These are phyloP conservation scores for Eonycteris spelaea DNA, from an alignment of 2,113 vertebrate genomes.

Conservation along the genomic window DNA sequence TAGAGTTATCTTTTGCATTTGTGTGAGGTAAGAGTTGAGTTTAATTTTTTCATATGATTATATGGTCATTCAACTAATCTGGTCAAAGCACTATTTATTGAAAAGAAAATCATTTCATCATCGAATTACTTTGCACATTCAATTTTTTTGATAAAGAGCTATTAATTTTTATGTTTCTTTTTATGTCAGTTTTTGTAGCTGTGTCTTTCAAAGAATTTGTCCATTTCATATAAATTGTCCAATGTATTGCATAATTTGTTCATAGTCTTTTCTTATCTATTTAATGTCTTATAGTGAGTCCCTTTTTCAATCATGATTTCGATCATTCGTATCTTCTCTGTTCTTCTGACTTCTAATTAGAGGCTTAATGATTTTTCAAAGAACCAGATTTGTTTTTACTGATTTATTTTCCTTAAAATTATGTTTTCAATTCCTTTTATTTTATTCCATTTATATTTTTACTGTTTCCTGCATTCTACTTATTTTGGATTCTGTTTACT, in stretches of 20 bases:
- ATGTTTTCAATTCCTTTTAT: background rate
- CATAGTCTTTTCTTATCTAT: background rate
- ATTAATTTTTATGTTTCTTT: background rate
- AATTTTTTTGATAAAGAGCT: background rate
- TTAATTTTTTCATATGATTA: background rate
- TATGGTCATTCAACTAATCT: background rate
- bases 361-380: background rate
- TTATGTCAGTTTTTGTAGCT: background rate
- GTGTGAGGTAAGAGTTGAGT: background rate
- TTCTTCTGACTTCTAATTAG: background rate
- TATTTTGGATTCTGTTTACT: background rate
- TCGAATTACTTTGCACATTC: background rate
- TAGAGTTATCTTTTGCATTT: background rate
- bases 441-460: background rate
- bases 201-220: background rate
- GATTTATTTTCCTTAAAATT: background rate
- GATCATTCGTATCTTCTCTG: background rate
- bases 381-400: background rate
- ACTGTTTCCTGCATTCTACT: background rate
- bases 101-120: background rate
- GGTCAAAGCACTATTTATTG: background rate
- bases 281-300: background rate
- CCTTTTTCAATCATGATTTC: background rate
- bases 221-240: background rate
- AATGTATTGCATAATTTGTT: background rate